Percentiles rank a stretch among this genome's conserved stretches.
Evolutionary conservation across 2,888 invertebrate genomes (phyloP).

Genomic region (Melanostoma mellinum): DNA sequence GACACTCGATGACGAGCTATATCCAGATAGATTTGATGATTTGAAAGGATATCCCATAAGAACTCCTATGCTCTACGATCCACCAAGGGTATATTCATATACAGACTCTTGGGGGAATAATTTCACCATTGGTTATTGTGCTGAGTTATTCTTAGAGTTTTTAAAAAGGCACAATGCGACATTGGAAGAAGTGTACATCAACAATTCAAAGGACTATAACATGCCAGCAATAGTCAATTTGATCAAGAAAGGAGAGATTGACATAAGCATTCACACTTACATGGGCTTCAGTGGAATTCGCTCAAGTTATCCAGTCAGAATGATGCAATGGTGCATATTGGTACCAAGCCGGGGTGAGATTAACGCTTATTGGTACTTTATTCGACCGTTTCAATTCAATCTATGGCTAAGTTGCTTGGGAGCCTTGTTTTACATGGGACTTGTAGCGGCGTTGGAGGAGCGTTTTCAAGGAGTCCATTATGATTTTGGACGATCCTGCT

Average conservation of each 20-base stretch:
- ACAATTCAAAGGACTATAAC: conserved; percentile 67
- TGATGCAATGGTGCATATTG: conserved; percentile 74
- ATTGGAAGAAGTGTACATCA: conserved; percentile 58
- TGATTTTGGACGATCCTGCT: conserved; percentile 68
- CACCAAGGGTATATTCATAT: conserved; percentile 74
- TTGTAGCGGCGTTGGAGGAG: conserved; percentile 52
- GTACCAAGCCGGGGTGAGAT: conserved; percentile 74
- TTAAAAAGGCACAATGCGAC: conserved; percentile 74
- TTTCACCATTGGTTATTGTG: conserved; percentile 74
- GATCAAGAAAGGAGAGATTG: conserved; percentile 72
- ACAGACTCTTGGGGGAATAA: conserved; percentile 21
- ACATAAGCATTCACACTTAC: conserved; percentile 74
- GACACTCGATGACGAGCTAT: conserved; percentile 42
- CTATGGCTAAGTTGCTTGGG: conserved; percentile 73
- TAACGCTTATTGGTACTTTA: conserved; percentile 74
- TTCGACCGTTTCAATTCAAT: conserved; percentile 73
- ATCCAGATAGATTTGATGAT: conserved; percentile 73
- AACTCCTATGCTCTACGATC: conserved; percentile 73
- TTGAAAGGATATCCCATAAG: conserved; percentile 72
- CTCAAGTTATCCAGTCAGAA: conserved; percentile 74
- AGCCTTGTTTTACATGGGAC: conserved; percentile 62
- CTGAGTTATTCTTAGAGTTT: conserved; percentile 73
- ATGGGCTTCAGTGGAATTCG: conserved; percentile 61
- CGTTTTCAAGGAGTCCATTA: conserved; percentile 5
- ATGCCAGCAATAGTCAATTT: conserved; percentile 68